Evolutionary conservation across 2,888 invertebrate species (phyloP).

Genomic region (Eretmocerus hayati): DNA sequence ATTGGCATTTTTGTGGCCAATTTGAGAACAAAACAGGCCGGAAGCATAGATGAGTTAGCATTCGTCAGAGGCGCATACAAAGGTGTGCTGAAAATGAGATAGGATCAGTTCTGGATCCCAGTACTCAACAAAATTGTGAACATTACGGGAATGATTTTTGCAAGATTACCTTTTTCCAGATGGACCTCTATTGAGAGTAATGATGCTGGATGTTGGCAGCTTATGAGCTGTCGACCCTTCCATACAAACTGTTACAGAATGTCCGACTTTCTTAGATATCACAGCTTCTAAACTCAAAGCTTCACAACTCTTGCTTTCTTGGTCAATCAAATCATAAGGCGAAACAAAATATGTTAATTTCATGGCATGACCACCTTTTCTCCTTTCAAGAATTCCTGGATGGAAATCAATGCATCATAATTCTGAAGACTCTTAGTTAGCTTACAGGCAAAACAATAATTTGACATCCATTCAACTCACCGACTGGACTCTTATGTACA

Average conservation of each 20-base stretch:
- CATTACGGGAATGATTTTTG: no score
- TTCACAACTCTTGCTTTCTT: constrained; percentile 64
- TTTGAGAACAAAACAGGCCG: constrained; percentile 81
- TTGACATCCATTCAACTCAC: constrained; percentile 45
- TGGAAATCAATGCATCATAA: constrained; percentile 13
- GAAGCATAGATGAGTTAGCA: constrained; percentile 81
- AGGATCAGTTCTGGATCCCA: no score
- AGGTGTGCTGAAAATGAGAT: constrained; percentile 66
- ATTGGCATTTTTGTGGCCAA: constrained; percentile 82
- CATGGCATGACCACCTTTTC: constrained; percentile 71
- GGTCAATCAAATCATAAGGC: constrained; percentile 82
- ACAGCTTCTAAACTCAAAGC: constrained; percentile 71
- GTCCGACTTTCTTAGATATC: constrained; percentile 64
- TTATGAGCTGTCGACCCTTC: constrained; percentile 84
- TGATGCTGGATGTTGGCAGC: constrained; percentile 66
- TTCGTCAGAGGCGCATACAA: constrained; percentile 73
- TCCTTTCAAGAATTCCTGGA: constrained; percentile 49
- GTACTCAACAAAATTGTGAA: neutral
- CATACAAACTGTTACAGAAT: constrained; percentile 82
- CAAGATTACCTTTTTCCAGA: constrained; percentile 64
- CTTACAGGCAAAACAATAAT: neutral
- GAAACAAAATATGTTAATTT: constrained; percentile 89
- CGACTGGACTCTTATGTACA: constrained; percentile 84
- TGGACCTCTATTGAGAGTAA: constrained; percentile 61
- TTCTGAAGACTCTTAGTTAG: neutral